Evolutionary conservation across 1,140 invertebrate species (phyloP).

Genomic region (Adelges cooleyi): DNA sequence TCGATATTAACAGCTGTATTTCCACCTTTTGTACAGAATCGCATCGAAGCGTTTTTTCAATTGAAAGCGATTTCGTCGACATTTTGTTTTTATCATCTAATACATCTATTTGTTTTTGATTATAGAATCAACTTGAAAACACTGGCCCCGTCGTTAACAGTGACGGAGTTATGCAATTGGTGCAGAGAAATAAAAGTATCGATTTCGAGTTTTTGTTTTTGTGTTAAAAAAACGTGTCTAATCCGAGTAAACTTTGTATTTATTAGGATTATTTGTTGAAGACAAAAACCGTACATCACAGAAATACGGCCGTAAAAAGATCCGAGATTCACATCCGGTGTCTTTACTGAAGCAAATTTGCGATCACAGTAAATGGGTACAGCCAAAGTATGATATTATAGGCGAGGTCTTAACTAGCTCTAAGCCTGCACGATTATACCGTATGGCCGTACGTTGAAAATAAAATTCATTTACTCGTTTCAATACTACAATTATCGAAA

Average conservation of each 20-base stretch:
- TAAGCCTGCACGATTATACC: conserved; percentile 81
- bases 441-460: conserved; percentile 64
- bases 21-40: too few relatives aligned
- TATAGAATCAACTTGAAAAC: conserved; percentile 71
- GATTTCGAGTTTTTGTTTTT: conserved; percentile 25
- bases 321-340: conserved; percentile 79
- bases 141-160: conserved; percentile 78
- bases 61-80: conserved; percentile 5
- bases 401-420: conserved; percentile 86
- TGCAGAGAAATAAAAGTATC: conserved; percentile 84
- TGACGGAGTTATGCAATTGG: conserved; percentile 87
- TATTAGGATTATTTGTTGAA: neutral
- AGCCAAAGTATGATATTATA: conserved; percentile 73
- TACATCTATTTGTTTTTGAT: neutral
- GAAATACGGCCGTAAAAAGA: neutral
- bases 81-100: neutral
- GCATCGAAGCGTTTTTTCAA: conserved; percentile 3
- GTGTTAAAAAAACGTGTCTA: too few relatives aligned
- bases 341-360: conserved; percentile 86
- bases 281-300: neutral
- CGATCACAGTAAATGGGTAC: conserved; percentile 69
- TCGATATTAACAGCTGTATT: too few relatives aligned
- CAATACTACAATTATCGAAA: neutral
- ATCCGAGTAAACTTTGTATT: neutral
- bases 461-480: conserved; percentile 33